These are phyloP conservation scores for Entelurus aequoreus DNA, from an alignment of 2,113 vertebrate species.

Conservation along the genomic window DNA sequence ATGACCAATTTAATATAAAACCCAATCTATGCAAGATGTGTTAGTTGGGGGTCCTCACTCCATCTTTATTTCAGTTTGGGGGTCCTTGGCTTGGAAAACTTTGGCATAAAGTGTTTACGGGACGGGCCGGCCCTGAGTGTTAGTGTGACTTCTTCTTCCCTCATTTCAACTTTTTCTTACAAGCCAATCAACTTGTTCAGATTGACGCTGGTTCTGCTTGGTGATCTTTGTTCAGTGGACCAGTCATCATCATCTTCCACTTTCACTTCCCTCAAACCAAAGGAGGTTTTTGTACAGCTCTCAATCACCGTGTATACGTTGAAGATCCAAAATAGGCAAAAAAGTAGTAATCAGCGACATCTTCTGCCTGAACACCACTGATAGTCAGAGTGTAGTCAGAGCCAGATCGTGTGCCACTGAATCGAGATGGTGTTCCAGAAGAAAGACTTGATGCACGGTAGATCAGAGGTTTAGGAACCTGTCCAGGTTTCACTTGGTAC, in stretches of 20 bases:
- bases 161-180: too few relatives aligned
- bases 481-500: conserved; percentile 59
- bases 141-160: too few relatives aligned
- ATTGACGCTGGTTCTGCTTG: neutral
- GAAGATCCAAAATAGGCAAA: accelerated
- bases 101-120: too few relatives aligned
- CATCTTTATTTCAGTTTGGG: too few relatives aligned
- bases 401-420: conserved; percentile 43
- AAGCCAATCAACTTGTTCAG: too few relatives aligned
- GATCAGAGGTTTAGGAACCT: conserved; percentile 57
- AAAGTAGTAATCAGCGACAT: conserved; percentile 54
- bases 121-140: too few relatives aligned
- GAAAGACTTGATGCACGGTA: accelerated
- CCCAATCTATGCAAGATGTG: too few relatives aligned
- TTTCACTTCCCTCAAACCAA: neutral
- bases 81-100: too few relatives aligned
- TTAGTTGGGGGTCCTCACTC: too few relatives aligned
- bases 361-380: conserved; percentile 32
- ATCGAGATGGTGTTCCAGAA: conserved; percentile 35
- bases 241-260: neutral
- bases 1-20: too few relatives aligned
- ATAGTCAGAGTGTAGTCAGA: conserved; percentile 45
- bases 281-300: conserved; percentile 50
- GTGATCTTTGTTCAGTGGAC: neutral
- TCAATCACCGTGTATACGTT: conserved; percentile 49